A percentile compares a stretch with the other conserved stretches of the same genome.
These are phyloP conservation scores for Halichoeres trimaculatus DNA, from an alignment of 2,113 vertebrate species.

Conservation along the genomic window DNA sequence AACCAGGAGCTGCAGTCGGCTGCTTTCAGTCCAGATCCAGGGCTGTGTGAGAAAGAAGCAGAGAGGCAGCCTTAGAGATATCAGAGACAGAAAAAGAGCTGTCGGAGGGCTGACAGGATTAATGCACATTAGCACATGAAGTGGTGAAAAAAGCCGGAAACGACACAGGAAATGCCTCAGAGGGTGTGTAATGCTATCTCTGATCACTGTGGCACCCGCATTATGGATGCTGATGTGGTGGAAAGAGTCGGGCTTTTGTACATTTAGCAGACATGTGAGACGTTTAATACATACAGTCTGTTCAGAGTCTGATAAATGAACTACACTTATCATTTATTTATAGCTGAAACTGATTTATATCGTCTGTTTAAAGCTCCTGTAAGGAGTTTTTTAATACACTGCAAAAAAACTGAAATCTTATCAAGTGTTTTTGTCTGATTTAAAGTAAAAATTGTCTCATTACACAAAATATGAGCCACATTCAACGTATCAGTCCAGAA, in stretches of 20 bases:
- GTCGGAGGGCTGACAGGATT: constrained; percentile 65
- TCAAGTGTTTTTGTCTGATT: too few relatives aligned
- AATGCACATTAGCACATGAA: constrained; percentile 75
- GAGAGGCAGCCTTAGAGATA: constrained; percentile 70
- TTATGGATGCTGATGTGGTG: constrained; percentile 64
- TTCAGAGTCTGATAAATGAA: too few relatives aligned
- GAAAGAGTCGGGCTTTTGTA: constrained; percentile 46
- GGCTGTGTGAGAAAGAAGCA: constrained; percentile 33
- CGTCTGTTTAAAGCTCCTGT: too few relatives aligned
- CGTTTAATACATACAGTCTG: neutral
- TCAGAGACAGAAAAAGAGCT: constrained; percentile 63
- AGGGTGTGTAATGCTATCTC: constrained; percentile 81
- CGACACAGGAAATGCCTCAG: constrained; percentile 80
- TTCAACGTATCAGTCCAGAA: too few relatives aligned
- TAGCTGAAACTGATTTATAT: too few relatives aligned
- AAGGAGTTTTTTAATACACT: too few relatives aligned
- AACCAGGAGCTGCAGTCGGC: constrained; percentile 34
- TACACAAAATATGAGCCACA: too few relatives aligned
- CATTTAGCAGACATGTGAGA: neutral
- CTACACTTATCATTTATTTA: too few relatives aligned
- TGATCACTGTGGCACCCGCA: constrained; percentile 62
- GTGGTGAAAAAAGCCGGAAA: constrained; percentile 72
- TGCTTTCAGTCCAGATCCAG: constrained; percentile 30
- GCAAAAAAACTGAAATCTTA: too few relatives aligned
- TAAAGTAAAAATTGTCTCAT: too few relatives aligned